These are phyloP conservation scores for Eulithis prunata DNA, from an alignment of 2,888 invertebrate genomes.

Conservation along the genomic window DNA sequence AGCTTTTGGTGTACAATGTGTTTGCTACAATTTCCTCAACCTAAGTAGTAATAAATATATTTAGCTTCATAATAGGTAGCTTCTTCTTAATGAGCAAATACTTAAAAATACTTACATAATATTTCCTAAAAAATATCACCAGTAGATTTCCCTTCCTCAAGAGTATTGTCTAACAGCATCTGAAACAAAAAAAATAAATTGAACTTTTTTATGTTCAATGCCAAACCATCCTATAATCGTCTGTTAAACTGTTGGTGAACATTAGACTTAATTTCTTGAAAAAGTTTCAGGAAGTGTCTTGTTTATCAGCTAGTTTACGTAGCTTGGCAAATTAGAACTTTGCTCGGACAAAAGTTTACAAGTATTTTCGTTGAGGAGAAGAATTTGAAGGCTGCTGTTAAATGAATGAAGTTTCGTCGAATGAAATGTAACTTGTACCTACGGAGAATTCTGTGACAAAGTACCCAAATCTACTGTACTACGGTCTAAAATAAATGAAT, in stretches of 20 bases:
- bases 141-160: constrained; percentile 51
- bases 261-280: too few species aligned
- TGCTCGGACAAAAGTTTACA: constrained; percentile 4
- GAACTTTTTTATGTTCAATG: too few species aligned
- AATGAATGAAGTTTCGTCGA: constrained; percentile 2
- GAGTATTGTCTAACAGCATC: constrained; percentile 76
- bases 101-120: constrained; percentile 63
- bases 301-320: constrained; percentile 11
- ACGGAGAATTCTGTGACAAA: too few species aligned
- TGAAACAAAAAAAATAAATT: constrained; percentile 59
- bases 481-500: too few species aligned
- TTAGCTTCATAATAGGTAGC: too few species aligned
- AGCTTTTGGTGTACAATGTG: too few species aligned
- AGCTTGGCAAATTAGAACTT: constrained; percentile 5
- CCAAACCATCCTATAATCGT: too few species aligned
- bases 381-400: constrained; percentile 2
- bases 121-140: constrained; percentile 72
- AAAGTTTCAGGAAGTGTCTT: constrained; percentile 6
- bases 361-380: constrained; percentile 10
- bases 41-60: too few species aligned
- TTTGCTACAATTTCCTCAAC: too few species aligned
- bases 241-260: too few species aligned
- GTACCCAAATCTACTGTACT: too few species aligned
- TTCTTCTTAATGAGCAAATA: too few species aligned
- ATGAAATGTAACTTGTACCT: neutral